Evolutionary conservation across 2,113 vertebrate genomes (phyloP), one percentile per base, ranked within the genome.

Genomic region (Neolamprologus ventralis): DNA sequence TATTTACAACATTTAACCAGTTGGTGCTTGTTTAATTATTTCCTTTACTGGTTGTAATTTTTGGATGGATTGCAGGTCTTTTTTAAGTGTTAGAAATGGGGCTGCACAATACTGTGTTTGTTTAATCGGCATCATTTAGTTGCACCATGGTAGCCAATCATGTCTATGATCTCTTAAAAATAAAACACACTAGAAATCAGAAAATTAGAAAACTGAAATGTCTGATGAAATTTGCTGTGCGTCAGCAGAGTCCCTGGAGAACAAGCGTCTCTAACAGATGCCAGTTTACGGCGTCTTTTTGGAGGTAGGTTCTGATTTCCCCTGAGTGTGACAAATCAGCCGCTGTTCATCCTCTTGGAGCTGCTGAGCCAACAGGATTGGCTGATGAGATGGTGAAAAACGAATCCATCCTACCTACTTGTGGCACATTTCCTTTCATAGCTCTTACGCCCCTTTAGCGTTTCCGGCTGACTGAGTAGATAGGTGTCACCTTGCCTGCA

Each of bases 341-440:
- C 47, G 71, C 90, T 45, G 60, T 58, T 78, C 54, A 78, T 88
- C 88, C 85, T 85, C 11, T 88, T 63, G 75, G 65, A 93, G 81
- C 87, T 90, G 91, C 91, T 93, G 91, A 93, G 87, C 90, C 79
- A 51, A 73, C 57, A 31, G 91, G 90, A 92, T 89, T 47, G 54
- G 49, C 87, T 88, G 91, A 91, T 89, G 91, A 94, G 89, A 92
- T 89, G 80, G 80, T 81, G 93, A 90, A 89, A 92, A 89, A 89
- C 7, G 17, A 92, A 94, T 94, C 86, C 88, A 80, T 40, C 60
- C 5, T 5, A 19, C 79, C 75, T 81, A 85, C 92, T 87, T 89
- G 85, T 88, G 89, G 55, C 80, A 53, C 33, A 19, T 65, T 55
- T 9, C 35, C 87, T 91, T 85, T 84, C 86, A 57, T 82, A 60